Evolutionary conservation across 1,140 invertebrate species (phyloP).

Genomic region (Tachypleus tridentatus): DNA sequence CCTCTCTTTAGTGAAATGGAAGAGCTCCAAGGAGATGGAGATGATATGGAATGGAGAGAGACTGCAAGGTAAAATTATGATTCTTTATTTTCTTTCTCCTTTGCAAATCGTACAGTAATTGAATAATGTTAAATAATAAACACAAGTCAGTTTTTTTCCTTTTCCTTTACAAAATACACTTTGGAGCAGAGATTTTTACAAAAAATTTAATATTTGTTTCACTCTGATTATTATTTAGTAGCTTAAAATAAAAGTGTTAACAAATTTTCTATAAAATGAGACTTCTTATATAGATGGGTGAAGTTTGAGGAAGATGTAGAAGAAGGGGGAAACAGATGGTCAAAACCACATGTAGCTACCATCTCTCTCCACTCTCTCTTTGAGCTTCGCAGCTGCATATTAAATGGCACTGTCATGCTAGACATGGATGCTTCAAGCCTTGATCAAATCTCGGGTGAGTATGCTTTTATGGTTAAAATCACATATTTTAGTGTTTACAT

Average conservation of each 20-base stretch:
- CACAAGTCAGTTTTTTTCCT: conserved; percentile 5
- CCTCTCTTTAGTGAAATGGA: conserved; percentile 84
- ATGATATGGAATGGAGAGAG: conserved; percentile 85
- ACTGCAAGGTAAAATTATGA: conserved; percentile 57
- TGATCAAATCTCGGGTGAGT: conserved; percentile 57
- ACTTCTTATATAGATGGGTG: conserved; percentile 30
- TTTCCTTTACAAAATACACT: conserved; percentile 7
- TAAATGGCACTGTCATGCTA: conserved; percentile 80
- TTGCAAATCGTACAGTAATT: conserved; percentile 26
- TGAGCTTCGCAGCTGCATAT: conserved; percentile 44
- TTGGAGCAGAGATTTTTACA: too few relatives aligned
- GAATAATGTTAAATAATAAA: background rate
- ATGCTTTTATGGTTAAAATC: background rate
- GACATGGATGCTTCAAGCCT: conserved; percentile 76
- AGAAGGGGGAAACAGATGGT: conserved; percentile 39
- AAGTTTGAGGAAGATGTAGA: conserved; percentile 42
- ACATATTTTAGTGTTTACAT: too few relatives aligned
- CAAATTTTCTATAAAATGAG: too few relatives aligned
- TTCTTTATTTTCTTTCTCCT: conserved; percentile 16
- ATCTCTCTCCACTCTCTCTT: conserved; percentile 37
- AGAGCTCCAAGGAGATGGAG: conserved; percentile 65
- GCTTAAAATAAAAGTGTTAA: too few relatives aligned
- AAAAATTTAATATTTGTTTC: too few relatives aligned
- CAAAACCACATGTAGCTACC: conserved; percentile 39
- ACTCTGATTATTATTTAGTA: too few relatives aligned